Base-by-base conservation (phyloP, 2,888 invertebrate genomes). In the Idaea dimidiata region DNA sequence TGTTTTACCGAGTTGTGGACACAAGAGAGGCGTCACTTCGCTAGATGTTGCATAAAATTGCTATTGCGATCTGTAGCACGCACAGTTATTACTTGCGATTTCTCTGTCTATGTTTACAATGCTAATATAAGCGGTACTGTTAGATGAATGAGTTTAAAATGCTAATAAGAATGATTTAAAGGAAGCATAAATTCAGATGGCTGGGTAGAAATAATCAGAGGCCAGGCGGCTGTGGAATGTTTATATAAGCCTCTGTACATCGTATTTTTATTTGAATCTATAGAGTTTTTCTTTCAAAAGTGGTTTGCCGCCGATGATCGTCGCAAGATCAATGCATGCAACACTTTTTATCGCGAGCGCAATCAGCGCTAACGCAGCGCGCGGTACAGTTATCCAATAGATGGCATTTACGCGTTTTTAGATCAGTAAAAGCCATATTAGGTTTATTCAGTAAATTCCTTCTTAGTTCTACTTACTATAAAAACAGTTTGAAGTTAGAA, bases 341-440 rank as follows among this genome's bases (percentile, higher is more conserved):
- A 74, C 65, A 61, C 70, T 82, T 83, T 83, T 84, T 84, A 75
- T 78, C 57, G 65, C 67, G 63, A 73, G 67, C 68, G 77, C 79
- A 79, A 78, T 82, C 81, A 82, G 77, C 77, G 74, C 79, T 80
- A 82, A 77, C 77, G 74, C 79, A 76, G 71, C 76, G 71, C 73
- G 68, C 70, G 71, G 72, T 79, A 86, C 86, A 84, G 86, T 84
- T 85, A 84, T 66, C 66, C 67, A 72, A 67, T 69, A 72, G 68
- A 66, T 68, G 17, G 70, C 71, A 73, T 79, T 75, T 75, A 76
- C 73, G 71, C 71, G 74, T 63, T 77, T 75, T 72, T 64, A 71
- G 67, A 68, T 72, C 74, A 73, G 66, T 66, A 62, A 65, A 73
- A 62, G 58, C 64, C 67, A 58, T 61, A 31, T 58, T 64, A 65